Conservation (phyloP, 1,140 invertebrate genomes). For the Bombus superbus region DNA sequence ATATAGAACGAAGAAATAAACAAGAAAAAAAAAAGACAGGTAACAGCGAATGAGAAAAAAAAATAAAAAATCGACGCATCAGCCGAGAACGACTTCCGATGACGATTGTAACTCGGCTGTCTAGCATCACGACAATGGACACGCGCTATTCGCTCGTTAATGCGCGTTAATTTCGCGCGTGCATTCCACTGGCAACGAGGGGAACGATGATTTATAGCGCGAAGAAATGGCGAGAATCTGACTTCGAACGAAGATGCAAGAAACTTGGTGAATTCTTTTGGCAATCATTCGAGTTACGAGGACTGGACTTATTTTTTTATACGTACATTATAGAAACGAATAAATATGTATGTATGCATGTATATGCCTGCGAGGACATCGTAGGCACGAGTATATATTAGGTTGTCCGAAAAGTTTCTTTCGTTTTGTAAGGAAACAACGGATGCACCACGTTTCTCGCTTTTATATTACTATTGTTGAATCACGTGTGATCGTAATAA, state of each 20-base stretch:
- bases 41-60: neutral
- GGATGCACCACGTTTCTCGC: too few relatives aligned
- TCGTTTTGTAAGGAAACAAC: too few relatives aligned
- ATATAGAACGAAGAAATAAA: neutral
- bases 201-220: neutral
- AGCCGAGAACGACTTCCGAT: neutral
- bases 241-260: neutral
- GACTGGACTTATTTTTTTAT: slow-evolving; percentile 68
- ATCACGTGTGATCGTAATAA: too few relatives aligned
- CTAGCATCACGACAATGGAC: neutral
- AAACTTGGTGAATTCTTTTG: slow-evolving; percentile 45
- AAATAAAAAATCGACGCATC: neutral
- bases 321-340: slow-evolving; percentile 62
- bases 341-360: slow-evolving; percentile 19
- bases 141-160: neutral
- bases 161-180: slow-evolving; percentile 5
- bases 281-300: slow-evolving; percentile 59
- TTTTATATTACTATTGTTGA: too few relatives aligned
- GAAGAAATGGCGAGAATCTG: neutral
- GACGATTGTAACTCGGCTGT: neutral
- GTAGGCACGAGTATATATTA: neutral
- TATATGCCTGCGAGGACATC: neutral
- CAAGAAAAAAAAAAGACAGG: too few relatives aligned
- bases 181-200: slow-evolving; percentile 34
- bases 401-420: too few relatives aligned